phyloP scores from a whole-genome alignment of 2,888 invertebrate genomes.

The Andrena flavipes region DNA sequence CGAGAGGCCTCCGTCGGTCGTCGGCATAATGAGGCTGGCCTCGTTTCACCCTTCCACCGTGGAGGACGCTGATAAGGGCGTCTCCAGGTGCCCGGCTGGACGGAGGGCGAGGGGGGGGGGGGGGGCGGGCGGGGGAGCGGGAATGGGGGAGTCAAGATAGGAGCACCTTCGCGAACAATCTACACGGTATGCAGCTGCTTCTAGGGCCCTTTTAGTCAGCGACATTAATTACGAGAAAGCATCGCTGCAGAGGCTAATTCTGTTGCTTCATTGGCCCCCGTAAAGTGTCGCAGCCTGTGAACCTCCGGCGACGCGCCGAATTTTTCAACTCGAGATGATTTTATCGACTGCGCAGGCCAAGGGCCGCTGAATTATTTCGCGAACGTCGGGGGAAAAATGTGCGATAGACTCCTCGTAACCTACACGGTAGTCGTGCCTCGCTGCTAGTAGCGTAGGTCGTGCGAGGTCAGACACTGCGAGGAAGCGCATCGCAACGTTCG shows the following conservation, averaged over 20 bases:
- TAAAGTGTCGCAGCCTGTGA: neutral
- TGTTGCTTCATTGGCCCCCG: constrained; percentile 3
- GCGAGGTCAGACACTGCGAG: no score
- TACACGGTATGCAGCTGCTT: constrained; percentile 15
- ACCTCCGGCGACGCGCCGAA: no score
- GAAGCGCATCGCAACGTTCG: neutral
- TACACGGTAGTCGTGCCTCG: no score
- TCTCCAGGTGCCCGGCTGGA: constrained; percentile 60
- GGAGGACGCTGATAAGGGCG: constrained; percentile 66
- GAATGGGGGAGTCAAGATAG: constrained; percentile 23
- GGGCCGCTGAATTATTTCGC: neutral
- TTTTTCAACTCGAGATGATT: neutral
- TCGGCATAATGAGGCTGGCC: constrained; percentile 75
- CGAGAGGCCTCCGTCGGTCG: constrained; percentile 67
- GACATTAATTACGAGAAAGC: constrained; percentile 51
- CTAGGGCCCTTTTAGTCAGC: constrained; percentile 4
- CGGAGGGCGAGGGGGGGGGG: constrained; percentile 43
- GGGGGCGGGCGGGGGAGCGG: constrained; percentile 8
- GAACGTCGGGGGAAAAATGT: no score
- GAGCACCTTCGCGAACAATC: constrained; percentile 46
- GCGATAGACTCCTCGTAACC: no score
- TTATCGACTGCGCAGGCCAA: neutral
- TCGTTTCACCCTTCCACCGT: constrained; percentile 65
- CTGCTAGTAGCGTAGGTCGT: no score
- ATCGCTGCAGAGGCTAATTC: constrained; percentile 22